Percentiles rank a stretch among this genome's conserved stretches.
Evolutionary conservation across 2,797 vertebrate genomes (phyloP).

Genomic region (Parauchenoglanis punctatus): DNA sequence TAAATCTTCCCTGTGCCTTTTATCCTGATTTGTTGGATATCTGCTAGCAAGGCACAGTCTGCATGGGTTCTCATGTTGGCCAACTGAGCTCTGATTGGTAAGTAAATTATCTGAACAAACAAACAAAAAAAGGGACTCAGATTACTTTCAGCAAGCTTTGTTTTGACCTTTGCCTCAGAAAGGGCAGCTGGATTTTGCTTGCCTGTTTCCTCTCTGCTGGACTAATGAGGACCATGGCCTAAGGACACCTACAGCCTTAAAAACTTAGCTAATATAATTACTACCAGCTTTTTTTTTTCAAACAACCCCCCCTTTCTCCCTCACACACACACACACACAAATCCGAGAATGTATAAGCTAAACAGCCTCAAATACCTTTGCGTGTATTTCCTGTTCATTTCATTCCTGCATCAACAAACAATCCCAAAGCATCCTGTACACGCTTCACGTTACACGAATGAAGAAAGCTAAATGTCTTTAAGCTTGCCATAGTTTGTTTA

Average conservation of each 20-base stretch:
- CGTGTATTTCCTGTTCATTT: slow-evolving; percentile 1
- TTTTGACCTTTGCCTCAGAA: slow-evolving; percentile 23
- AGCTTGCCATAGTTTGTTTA: background rate
- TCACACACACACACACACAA: background rate
- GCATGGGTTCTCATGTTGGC: background rate
- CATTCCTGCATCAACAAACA: slow-evolving; percentile 18
- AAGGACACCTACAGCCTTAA: slow-evolving; percentile 34
- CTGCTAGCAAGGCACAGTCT: background rate
- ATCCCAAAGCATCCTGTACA: slow-evolving; percentile 17
- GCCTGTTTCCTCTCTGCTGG: slow-evolving; percentile 47
- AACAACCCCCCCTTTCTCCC: background rate
- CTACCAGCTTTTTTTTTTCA: background rate
- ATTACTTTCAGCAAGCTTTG: slow-evolving; percentile 15
- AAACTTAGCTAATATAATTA: slow-evolving; percentile 62
- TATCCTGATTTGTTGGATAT: background rate
- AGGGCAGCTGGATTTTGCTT: slow-evolving; percentile 23
- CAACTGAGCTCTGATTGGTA: slow-evolving; percentile 1
- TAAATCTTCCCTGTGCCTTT: background rate
- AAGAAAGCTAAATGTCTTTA: slow-evolving; percentile 7
- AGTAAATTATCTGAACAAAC: slow-evolving; percentile 16
- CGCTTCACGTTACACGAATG: background rate
- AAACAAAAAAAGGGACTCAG: background rate
- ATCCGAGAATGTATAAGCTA: background rate
- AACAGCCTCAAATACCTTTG: background rate
- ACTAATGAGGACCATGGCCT: slow-evolving; percentile 52